Evolutionary conservation across 37 sponge, comb jelly and placozoan genomes (phyloP).

Genomic region (Oscarella lobularis): DNA sequence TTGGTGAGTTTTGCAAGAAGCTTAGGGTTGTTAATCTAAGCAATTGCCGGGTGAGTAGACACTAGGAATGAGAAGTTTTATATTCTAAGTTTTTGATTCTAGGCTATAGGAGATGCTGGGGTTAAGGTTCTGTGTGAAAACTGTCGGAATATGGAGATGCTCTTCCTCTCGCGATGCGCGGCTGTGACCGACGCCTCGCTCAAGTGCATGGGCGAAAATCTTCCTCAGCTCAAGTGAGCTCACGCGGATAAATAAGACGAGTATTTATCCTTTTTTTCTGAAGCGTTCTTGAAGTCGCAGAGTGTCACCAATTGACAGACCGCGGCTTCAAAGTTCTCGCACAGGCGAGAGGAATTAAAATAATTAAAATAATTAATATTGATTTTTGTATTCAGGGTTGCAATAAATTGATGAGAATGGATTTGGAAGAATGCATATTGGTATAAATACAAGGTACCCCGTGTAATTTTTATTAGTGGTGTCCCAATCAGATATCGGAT

Average conservation of each 20-base stretch:
- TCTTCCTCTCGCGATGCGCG: background rate
- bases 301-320: conserved; percentile 14
- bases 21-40: background rate
- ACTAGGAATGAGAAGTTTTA: too few species aligned
- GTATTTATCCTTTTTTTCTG: background rate
- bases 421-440: conserved; percentile 21
- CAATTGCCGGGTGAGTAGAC: background rate
- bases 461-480: too few species aligned
- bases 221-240: background rate
- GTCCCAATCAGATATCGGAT: conserved; percentile 69
- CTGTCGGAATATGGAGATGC: background rate
- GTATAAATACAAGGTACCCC: too few species aligned
- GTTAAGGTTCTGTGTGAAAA: background rate
- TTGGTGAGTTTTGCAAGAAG: background rate
- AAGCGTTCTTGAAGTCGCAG: conserved; percentile 24
- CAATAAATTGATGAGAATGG: conserved; percentile 18
- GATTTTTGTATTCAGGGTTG: conserved; percentile 10
- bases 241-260: too few species aligned
- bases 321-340: conserved; percentile 20
- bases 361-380: background rate
- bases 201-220: background rate
- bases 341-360: conserved; percentile 14
- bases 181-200: background rate
- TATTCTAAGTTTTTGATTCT: background rate
- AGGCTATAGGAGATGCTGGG: background rate